These are phyloP conservation scores for Petaurus breviceps DNA, from an alignment of 2,113 vertebrate genomes.

Conservation along the genomic window DNA sequence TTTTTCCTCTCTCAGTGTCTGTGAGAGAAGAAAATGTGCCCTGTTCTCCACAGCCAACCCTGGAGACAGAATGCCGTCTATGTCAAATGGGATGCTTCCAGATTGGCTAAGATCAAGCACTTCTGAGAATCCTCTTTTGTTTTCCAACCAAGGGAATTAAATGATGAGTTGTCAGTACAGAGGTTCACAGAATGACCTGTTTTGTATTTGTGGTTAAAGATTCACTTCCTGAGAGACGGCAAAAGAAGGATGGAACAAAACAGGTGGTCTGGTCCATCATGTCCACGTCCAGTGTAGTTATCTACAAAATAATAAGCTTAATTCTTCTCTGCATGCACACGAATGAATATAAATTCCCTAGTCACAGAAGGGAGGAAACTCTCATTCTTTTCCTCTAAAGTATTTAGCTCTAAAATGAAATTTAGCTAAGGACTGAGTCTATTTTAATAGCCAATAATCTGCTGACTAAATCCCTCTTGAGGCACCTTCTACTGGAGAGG, in stretches of 20 bases:
- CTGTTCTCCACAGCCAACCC: constrained; percentile 37
- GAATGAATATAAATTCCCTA: not conserved
- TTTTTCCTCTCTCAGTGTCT: constrained; percentile 54
- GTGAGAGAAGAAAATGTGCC: constrained; percentile 32
- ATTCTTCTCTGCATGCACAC: not conserved
- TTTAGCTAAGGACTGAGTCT: not conserved
- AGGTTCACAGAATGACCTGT: constrained; percentile 11
- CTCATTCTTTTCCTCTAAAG: not conserved
- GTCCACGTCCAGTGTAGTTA: not conserved
- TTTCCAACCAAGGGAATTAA: constrained; percentile 28
- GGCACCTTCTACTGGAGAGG: constrained; percentile 11
- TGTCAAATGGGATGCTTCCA: constrained; percentile 28
- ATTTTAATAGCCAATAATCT: not conserved
- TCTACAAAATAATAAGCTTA: not conserved
- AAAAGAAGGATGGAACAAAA: not conserved
- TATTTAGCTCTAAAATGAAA: not conserved
- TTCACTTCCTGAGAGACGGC: not conserved
- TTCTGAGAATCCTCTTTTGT: constrained; percentile 30
- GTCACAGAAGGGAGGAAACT: constrained; percentile 13
- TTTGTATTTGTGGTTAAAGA: constrained; percentile 15
- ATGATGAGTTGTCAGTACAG: not conserved
- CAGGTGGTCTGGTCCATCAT: not conserved
- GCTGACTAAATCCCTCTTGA: constrained; percentile 1
- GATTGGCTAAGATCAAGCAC: constrained; percentile 48
- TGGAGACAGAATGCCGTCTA: constrained; percentile 24